Evolutionary conservation across 2,888 invertebrate genomes (phyloP), one percentile per base, ranked within the genome.

Genomic region (Athalia circularis): DNA sequence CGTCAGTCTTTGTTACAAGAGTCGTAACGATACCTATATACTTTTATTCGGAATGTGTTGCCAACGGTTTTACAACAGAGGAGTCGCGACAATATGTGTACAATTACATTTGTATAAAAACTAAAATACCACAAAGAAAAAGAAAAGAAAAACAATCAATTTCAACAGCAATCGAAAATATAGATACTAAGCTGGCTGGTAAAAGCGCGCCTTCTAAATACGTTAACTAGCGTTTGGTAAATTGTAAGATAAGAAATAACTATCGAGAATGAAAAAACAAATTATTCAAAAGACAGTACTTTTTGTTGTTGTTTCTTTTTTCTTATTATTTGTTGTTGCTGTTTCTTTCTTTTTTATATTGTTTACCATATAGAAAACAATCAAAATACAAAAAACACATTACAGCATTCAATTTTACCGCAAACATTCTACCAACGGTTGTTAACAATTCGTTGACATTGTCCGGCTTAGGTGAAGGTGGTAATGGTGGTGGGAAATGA

Each of bases 401-500:
- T 29, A 29, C 29, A 29, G 29, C 29, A 2, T 29, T 29, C 29
- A 29, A 29, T 29, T 29, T 29, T 29, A 29, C 29, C 29, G 29
- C 29, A 29, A 29, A 29, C 29, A 29, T 61, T 65, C 8, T 65
- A 1, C 45, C 8, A 3, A 65, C 0, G 9, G 5, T 9, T 65
- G 5, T 0, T 8, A n/a, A 43, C 1, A 9, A 9, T 4, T 4
- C 3, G 54, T 54, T 61, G 64, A 65, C 11, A 59, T 15, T 43
- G 15, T 11, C 29, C 29, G 29, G 29, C 29, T 29, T 65, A 68
- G 74, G 48, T 78, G 50, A 65, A 57, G 11, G 48, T 57, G 54
- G 65, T 8, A 77, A 68, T 70, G 50, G 65, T 67, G 50, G n/a
- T 67, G 80, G 77, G 79, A 80, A 79, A 70, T 67, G 57, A 80